Evolutionary conservation across 1,140 invertebrate species (phyloP).

Genomic region (Pomacea maculata): DNA sequence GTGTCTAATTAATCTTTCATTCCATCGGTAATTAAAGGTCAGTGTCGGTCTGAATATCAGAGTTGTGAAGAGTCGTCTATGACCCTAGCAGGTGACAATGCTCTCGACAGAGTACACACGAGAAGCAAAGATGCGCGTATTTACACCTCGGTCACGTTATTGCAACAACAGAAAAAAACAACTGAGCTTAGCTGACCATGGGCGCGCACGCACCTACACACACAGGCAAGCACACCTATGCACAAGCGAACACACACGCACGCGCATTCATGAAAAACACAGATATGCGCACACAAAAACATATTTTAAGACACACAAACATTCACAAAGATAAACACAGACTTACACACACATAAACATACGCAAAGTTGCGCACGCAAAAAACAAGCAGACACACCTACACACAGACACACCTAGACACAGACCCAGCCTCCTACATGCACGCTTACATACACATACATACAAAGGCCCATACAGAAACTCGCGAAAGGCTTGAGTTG

Average conservation of each 20-base stretch:
- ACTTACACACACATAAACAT: not conserved
- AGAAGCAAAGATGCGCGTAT: too few species aligned
- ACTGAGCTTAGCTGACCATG: too few species aligned
- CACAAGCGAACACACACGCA: too few species aligned
- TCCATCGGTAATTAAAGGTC: not conserved
- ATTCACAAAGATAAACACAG: not conserved
- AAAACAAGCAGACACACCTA: not conserved
- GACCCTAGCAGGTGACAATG: too few species aligned
- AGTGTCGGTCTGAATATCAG: not conserved
- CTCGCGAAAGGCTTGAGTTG: too few species aligned
- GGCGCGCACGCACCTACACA: too few species aligned
- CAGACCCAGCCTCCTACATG: not conserved
- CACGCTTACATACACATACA: not conserved
- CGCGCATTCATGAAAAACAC: not conserved
- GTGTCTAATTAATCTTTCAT: not conserved
- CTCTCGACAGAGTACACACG: too few species aligned
- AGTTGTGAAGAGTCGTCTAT: not conserved
- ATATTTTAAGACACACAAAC: not conserved
- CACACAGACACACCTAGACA: not conserved
- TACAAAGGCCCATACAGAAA: not conserved
- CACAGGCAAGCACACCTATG: too few species aligned
- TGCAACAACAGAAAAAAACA: too few species aligned
- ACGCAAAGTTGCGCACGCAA: not conserved
- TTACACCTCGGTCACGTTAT: too few species aligned
- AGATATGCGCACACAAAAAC: not conserved